Evolutionary conservation across 2,797 vertebrate species (phyloP).

Genomic region (Micromesistius poutassou): DNA sequence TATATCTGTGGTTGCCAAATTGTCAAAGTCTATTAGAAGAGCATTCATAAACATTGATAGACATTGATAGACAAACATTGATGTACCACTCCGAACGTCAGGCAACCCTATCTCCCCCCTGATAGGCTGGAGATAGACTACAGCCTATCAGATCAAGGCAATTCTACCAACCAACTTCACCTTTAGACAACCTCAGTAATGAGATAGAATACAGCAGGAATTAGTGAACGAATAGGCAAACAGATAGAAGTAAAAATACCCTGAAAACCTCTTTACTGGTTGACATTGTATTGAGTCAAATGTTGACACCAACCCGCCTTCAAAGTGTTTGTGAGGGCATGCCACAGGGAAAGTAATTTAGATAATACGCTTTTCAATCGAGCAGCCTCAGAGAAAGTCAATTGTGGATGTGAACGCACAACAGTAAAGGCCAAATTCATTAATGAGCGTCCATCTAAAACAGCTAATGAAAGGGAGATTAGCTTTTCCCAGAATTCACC

Average conservation of each 20-base stretch:
- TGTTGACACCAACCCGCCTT: constrained; percentile 37
- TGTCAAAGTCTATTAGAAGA: too few relatives aligned
- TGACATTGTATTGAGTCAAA: constrained; percentile 27
- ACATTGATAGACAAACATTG: too few relatives aligned
- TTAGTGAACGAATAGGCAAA: constrained; percentile 33
- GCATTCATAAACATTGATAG: too few relatives aligned
- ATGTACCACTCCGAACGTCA: too few relatives aligned
- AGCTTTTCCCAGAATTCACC: constrained; percentile 18
- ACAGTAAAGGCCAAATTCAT: constrained; percentile 56
- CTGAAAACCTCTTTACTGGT: constrained; percentile 21
- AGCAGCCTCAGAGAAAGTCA: constrained; percentile 41
- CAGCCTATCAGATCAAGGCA: not conserved
- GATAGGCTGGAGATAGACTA: too few relatives aligned
- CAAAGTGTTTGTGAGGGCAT: not conserved
- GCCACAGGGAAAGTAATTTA: constrained; percentile 40
- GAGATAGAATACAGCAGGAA: constrained; percentile 25
- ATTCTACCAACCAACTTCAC: not conserved
- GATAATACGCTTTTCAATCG: constrained; percentile 50
- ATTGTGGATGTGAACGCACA: constrained; percentile 51
- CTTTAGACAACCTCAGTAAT: not conserved
- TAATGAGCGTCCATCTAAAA: constrained; percentile 42
- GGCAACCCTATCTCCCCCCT: too few relatives aligned
- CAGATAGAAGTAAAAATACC: not conserved
- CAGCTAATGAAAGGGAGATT: constrained; percentile 47
- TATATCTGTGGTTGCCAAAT: too few relatives aligned